These are phyloP conservation scores for Tetrao urogallus DNA, from an alignment of 2,113 vertebrate species.

Conservation along the genomic window DNA sequence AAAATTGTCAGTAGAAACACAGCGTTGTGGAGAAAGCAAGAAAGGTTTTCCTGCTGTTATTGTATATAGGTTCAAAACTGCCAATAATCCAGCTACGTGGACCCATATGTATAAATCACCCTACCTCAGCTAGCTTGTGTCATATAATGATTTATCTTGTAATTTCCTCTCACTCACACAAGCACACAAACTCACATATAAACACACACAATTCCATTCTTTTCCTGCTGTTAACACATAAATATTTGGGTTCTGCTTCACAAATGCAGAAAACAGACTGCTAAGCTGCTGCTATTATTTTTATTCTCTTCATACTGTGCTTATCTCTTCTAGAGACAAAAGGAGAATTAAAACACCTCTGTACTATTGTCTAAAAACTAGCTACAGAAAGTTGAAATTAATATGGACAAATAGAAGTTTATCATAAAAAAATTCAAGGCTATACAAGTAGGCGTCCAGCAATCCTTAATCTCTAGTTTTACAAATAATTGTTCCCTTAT, in stretches of 20 bases:
- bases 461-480: slow-evolving; percentile 22
- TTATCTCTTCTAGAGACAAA: slow-evolving; percentile 24
- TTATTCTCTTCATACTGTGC: neutral
- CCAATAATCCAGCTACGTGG: neutral
- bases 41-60: neutral
- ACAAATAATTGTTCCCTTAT: slow-evolving; percentile 19
- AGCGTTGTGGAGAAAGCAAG: neutral
- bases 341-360: neutral
- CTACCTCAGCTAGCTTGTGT: neutral
- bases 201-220: neutral
- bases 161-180: neutral
- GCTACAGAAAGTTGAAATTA: slow-evolving; percentile 32
- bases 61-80: neutral
- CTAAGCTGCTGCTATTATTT: neutral
- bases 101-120: neutral
- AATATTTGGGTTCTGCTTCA: neutral
- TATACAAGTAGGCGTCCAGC: neutral
- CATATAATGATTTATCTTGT: neutral
- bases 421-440: neutral
- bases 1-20: neutral
- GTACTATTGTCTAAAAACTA: slow-evolving; percentile 15
- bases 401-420: neutral
- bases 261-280: neutral
- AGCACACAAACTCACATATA: neutral
- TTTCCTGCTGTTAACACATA: neutral